Conservation (phyloP, 30 jellyfish, hydroid and myxozoan species). For the Aurelia aurita region DNA sequence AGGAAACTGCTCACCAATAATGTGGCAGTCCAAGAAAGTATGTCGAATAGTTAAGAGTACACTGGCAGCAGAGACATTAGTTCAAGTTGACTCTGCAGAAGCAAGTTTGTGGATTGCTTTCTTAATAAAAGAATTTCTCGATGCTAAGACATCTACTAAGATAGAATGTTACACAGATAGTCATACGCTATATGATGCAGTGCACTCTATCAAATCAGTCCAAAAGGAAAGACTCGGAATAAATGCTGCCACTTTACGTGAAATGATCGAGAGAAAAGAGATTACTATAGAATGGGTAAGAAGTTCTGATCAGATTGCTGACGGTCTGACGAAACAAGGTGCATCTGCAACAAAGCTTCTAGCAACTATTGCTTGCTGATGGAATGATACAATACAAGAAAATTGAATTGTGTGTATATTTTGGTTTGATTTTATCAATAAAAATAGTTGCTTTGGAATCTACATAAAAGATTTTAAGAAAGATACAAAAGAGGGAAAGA, state of each 20-base stretch:
- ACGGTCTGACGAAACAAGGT: constrained; percentile 62
- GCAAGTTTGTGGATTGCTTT: constrained; percentile 37
- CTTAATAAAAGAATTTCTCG: constrained; percentile 10
- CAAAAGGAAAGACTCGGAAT: constrained; percentile 33
- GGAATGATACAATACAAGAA: no score
- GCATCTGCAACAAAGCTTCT: constrained; percentile 37
- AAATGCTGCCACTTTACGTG: constrained; percentile 35
- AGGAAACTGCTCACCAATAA: constrained; percentile 20
- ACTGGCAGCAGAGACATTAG: constrained; percentile 55
- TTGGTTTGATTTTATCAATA: no score
- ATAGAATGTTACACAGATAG: constrained; percentile 51
- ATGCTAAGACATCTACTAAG: background rate
- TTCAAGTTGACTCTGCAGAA: constrained; percentile 38
- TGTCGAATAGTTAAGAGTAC: constrained; percentile 31
- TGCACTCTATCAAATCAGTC: constrained; percentile 36
- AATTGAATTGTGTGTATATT: no score
- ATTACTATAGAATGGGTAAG: constrained; percentile 61
- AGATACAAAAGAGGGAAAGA: no score
- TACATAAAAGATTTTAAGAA: no score
- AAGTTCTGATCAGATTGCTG: constrained; percentile 49
- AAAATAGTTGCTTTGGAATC: no score
- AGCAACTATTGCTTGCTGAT: constrained; percentile 27
- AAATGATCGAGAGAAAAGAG: constrained; percentile 41
- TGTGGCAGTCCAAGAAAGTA: constrained; percentile 48
- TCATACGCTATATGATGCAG: constrained; percentile 57